A percentile compares a stretch with the other conserved stretches of the same genome.
Conservation (phyloP, 2,888 invertebrate genomes). For the Andricus quercusramuli region DNA sequence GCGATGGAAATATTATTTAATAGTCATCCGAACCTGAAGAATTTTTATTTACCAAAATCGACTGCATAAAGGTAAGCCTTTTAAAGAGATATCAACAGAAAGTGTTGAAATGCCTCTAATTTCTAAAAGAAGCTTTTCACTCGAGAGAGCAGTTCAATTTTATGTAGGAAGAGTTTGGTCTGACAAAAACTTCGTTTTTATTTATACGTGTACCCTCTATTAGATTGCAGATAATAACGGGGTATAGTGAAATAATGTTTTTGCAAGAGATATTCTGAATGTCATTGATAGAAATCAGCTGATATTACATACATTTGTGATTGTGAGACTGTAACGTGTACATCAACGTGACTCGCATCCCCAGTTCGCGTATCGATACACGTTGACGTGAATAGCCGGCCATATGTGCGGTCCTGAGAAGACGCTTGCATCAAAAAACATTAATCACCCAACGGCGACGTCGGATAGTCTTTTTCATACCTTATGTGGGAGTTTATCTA, state of each 20-base stretch:
- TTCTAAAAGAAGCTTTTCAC: background rate
- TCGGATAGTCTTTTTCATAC: constrained; percentile 34
- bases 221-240: background rate
- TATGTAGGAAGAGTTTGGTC: too few relatives aligned
- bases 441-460: constrained; percentile 69
- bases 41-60: constrained; percentile 30
- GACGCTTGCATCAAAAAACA: constrained; percentile 65
- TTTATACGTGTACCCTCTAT: too few relatives aligned
- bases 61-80: background rate
- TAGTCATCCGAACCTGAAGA: background rate
- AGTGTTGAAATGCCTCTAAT: background rate
- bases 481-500: constrained; percentile 13
- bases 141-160: too few relatives aligned
- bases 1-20: constrained; percentile 32
- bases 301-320: background rate
- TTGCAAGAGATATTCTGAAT: background rate
- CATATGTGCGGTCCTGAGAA: constrained; percentile 62
- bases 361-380: constrained; percentile 43
- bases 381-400: constrained; percentile 66
- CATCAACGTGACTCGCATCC: constrained; percentile 34
- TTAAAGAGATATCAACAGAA: background rate
- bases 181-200: too few relatives aligned
- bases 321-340: constrained; percentile 26
- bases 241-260: background rate
- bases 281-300: constrained; percentile 4